Conservation (phyloP, 1,140 invertebrate species). For the Adelges cooleyi region DNA sequence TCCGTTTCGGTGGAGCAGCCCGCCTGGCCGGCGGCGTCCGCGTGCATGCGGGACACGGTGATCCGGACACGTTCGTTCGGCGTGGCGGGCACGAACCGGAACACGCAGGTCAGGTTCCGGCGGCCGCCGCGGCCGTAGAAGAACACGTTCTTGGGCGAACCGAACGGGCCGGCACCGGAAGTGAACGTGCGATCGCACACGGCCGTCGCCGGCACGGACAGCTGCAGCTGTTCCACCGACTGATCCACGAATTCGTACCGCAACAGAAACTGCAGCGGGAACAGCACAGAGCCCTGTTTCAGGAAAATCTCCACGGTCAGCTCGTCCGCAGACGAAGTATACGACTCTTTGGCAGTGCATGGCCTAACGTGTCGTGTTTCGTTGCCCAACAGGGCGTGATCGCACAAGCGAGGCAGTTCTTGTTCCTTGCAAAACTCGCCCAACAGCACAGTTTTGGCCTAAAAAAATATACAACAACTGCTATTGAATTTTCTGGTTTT, state of each 20-base stretch:
- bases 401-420: conserved; percentile 59
- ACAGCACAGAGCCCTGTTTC: conserved; percentile 63
- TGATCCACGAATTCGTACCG: conserved; percentile 64
- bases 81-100: conserved; percentile 58
- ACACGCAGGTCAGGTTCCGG: conserved; percentile 58
- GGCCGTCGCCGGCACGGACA: conserved; percentile 39
- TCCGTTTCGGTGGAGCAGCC: conserved; percentile 55
- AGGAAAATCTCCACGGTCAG: conserved; percentile 58
- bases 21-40: conserved; percentile 39
- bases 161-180: conserved; percentile 42
- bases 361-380: conserved; percentile 59
- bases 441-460: conserved; percentile 47
- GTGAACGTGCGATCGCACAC: conserved; percentile 50
- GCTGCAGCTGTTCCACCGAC: conserved; percentile 41
- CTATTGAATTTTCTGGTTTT: no score
- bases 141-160: conserved; percentile 66
- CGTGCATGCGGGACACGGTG: neutral
- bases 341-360: conserved; percentile 62
- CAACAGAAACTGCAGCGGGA: conserved; percentile 61
- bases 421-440: conserved; percentile 52
- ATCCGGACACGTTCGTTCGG: conserved; percentile 41
- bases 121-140: conserved; percentile 67
- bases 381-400: conserved; percentile 60
- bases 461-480: no score
- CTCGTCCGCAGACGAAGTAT: conserved; percentile 56